Evolutionary conservation across 2,797 vertebrate species (phyloP).

Genomic region (Lutjanus campechanus): DNA sequence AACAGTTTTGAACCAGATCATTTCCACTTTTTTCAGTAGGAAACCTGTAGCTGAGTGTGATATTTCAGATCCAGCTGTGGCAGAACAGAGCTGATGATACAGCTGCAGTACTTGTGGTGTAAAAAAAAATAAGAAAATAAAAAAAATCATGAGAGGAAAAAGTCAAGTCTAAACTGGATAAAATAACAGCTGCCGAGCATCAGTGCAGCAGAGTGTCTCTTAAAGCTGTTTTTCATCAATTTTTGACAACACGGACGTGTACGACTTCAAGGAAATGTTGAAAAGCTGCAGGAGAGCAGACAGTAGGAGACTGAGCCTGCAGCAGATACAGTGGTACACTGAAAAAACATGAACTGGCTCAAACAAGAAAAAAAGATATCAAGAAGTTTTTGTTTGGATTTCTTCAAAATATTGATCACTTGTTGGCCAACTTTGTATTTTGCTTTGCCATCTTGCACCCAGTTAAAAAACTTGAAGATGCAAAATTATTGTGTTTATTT

Average conservation of each 20-base stretch:
- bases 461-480: no score
- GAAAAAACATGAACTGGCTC: background rate
- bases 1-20: background rate
- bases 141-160: slow-evolving; percentile 28
- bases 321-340: background rate
- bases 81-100: background rate
- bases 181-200: slow-evolving; percentile 8
- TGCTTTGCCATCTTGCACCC: background rate
- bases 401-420: background rate
- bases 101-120: slow-evolving; percentile 4
- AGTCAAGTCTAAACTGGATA: background rate
- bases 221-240: slow-evolving; percentile 21
- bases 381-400: no score
- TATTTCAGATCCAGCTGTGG: background rate
- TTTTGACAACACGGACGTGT: background rate
- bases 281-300: slow-evolving; percentile 1
- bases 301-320: background rate
- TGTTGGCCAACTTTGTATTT: background rate
- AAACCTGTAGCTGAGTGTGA: background rate
- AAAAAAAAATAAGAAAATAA: no score
- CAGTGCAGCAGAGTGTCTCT: background rate
- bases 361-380: background rate
- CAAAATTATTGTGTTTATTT: no score
- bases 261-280: background rate
- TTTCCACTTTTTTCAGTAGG: background rate